Evolutionary conservation across 2,113 vertebrate genomes (phyloP), one percentile per base, ranked within the genome.

Genomic region (Cheilinus undulatus): DNA sequence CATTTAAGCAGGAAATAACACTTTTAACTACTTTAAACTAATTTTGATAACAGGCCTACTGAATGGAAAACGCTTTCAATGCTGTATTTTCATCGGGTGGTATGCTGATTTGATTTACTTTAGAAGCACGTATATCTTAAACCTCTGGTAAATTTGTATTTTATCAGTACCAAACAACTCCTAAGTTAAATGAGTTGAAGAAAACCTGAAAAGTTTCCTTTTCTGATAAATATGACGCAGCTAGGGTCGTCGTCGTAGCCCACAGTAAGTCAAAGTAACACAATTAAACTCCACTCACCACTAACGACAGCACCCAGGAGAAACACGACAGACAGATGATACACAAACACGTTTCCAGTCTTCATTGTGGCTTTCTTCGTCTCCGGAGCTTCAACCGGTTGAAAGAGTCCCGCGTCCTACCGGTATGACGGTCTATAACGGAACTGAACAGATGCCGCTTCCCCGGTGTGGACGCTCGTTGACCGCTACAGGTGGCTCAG

Each of bases 401-500:
- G 2, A 4, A 20, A 61, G 48, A 11, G 59, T 53, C 26, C 67
- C 34, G 57, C 1, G 59, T 51, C 23, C 32, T 1, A 53, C 19
- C 9, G 27, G 23, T n/a, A 1, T 46, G 6, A 60, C 27, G 43
- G 57, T 27, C 34, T 11, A 56, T n/a, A 75, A 65, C 57, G 54
- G 78, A 28, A 27, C 49, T 4, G 42, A 4, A 0, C 15, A 0
- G 43, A 19, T 14, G 24, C 22, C 1, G 22, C 26, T 3, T 65
- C 70, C 77, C 73, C 26, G n/a, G n/a, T 48, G 46, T n/a, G 30
- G 7, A 34, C 40, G 20, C 11, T 36, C 53, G 38, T 38, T 36
- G 72, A n/a, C 58, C 27, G 75, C 82, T 77, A 83, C 88, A 90
- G 90, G 88, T 90, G 86, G 71, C 8, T 82, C 50, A 32, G 32